phyloP scores from a whole-genome alignment of 2,113 vertebrate genomes.

The Isurus oxyrinchus region DNA sequence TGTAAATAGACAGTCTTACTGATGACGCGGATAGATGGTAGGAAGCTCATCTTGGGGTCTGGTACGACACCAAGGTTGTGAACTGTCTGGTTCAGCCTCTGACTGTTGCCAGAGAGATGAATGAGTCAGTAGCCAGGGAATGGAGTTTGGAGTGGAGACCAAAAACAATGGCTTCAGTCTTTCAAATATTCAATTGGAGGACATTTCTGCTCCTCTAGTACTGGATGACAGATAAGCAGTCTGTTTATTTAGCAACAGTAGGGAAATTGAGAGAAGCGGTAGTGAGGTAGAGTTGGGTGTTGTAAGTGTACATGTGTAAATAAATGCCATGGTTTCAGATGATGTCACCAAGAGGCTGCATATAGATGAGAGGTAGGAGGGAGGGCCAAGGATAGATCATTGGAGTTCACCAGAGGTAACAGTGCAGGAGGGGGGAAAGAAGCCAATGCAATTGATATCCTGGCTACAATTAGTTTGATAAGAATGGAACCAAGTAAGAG shows the following conservation, averaged over 20 bases:
- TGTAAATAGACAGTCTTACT: neutral
- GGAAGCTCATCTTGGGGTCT: neutral
- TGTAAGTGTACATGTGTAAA: neutral
- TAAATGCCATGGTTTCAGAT: neutral
- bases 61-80: neutral
- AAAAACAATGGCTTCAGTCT: neutral
- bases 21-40: neutral
- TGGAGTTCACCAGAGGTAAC: neutral
- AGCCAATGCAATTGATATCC: neutral
- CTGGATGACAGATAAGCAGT: neutral
- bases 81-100: neutral
- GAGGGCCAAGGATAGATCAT: neutral
- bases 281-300: neutral
- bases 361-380: neutral
- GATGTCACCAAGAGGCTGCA: neutral
- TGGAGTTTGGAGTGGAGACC: neutral
- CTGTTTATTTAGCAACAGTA: neutral
- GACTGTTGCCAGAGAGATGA: neutral
- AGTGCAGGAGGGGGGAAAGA: neutral
- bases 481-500: neutral
- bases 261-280: neutral
- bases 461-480: neutral
- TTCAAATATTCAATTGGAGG: neutral
- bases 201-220: neutral
- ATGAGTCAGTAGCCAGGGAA: neutral